Base-by-base conservation (phyloP, 2,113 vertebrate species). In the Lucifuga dentata region DNA sequence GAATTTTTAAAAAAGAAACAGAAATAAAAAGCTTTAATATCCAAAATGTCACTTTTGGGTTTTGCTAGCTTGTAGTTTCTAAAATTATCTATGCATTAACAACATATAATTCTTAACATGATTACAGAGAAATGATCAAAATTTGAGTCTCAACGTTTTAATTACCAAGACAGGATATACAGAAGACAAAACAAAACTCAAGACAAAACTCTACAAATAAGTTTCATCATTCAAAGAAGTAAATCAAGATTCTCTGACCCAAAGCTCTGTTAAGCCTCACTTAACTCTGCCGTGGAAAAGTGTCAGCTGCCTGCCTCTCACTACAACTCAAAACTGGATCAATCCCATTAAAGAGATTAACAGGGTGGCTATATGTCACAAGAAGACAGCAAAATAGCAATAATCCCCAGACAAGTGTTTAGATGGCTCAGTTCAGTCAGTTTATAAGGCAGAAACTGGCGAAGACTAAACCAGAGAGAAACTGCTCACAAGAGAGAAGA, bases 291-390 rank as follows among this genome's bases (percentile, higher is more conserved):
- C 12, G 0, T 41, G 40, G 40, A 6, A 20, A n/a, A 53, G 17
- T 7, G 43, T 2, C 4, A 12, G 15, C 26, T 26, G 15, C 26
- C 23, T 61, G 35, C 16, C 52, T 21, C 33, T 16, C 2, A 6
- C 26, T 48, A 50, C 2, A 52, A 40, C 48, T 63, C 1, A 0
- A 20, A 5, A 0, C 65, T 23, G 29, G 35, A 39, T 11, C 85
- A 88, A 89, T 86, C 86, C 78, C 63, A 68, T 86, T 89, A 65
- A 79, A 55, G 55, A 48, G 84, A 88, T 86, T 89, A 87, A 65
- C 48, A 8, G 40, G 20, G 46, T 7, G 40, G 73, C 80, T 86
- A 83, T 83, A 83, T 83, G 51, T 26, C 73, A 68, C 24, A 46
- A 55, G 67, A 68, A 8, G 35, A 60, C 59, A 41, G 80, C 68